phyloP scores from a whole-genome alignment of 37 sponge, comb jelly and placozoan species.

The Agelas oroides region DNA sequence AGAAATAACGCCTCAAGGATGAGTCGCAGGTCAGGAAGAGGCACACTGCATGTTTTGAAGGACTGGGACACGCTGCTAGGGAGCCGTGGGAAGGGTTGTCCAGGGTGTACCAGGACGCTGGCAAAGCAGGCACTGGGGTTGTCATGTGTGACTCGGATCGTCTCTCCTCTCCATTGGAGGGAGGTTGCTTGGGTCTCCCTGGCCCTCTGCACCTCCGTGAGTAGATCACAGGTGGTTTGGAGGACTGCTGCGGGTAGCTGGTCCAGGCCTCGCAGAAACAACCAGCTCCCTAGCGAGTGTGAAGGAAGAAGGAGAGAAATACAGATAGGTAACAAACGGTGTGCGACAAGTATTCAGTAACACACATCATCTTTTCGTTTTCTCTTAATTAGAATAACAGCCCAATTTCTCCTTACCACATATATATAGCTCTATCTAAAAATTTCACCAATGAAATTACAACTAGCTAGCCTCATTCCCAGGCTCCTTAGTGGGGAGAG shows the following conservation, averaged over 20 bases:
- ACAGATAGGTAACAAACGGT: neutral
- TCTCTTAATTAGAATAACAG: no score
- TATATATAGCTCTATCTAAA: no score
- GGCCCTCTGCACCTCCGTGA: conserved; percentile 32
- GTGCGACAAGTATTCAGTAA: no score
- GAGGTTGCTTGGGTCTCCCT: neutral
- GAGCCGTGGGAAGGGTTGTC: neutral
- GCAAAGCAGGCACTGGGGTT: conserved; percentile 42
- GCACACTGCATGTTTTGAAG: conserved; percentile 34
- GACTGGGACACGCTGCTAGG: neutral
- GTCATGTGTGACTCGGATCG: conserved; percentile 7
- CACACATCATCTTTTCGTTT: no score
- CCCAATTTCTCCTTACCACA: no score
- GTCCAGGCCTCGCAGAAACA: conserved; percentile 38
- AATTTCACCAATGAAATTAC: no score
- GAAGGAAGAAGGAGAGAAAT: no score
- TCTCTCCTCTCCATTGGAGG: conserved; percentile 25
- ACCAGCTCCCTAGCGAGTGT: conserved; percentile 42
- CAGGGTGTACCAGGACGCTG: neutral
- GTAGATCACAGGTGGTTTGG: conserved; percentile 15
- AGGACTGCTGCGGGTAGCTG: conserved; percentile 43
- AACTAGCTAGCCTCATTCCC: no score
- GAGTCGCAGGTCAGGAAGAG: neutral
- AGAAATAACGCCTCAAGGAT: conserved; percentile 30
- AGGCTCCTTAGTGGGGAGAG: no score